Base-by-base conservation (phyloP, 1,140 invertebrate species). In the Catajapyx aquilonaris region DNA sequence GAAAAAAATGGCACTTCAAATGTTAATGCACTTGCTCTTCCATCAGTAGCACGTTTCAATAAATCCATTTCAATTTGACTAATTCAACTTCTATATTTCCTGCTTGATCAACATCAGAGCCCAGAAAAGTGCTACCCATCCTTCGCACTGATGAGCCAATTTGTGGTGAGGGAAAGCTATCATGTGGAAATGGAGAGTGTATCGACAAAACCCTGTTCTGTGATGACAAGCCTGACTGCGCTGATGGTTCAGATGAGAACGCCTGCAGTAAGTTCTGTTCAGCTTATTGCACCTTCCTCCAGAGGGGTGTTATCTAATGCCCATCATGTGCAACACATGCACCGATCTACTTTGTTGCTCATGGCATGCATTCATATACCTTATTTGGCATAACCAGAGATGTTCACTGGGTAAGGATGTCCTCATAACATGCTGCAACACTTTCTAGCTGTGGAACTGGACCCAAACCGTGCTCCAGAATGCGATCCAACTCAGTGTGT, bases 221-320 rank as follows among this genome's bases (percentile, higher is more conserved):
- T 60, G 85, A 93, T 53, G 81, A 81, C 52, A 83, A 83, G 60
- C 60, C 71, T 20, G 84, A 94, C 49, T 95, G 88, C 60, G 77
- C 80, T 48, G 88, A 94, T 57, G 80, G 86, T 50, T 91, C 85
- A 25, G 87, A 94, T 54, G 87, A 94, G 66, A 86, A 85, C 50
- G 81, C 85, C 44, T 93, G 87, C 68, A 75, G 85, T 90, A 66
- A 79, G 81, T 49, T 35, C 9, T 20, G 15, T 38, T 37, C 36
- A 25, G n/a, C 44, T 23, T 35, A 28, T 39, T 25, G 5, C 37
- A 28, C n/a, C n/a, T n/a, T n/a, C n/a, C n/a, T n/a, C n/a, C n/a
- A n/a, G n/a, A n/a, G n/a, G n/a, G n/a, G n/a, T n/a, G n/a, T n/a
- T n/a, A n/a, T n/a, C n/a, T n/a, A n/a, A n/a, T n/a, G n/a, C n/a